phyloP scores from a whole-genome alignment of 1,140 invertebrate species.

The Olivierus martensii region DNA sequence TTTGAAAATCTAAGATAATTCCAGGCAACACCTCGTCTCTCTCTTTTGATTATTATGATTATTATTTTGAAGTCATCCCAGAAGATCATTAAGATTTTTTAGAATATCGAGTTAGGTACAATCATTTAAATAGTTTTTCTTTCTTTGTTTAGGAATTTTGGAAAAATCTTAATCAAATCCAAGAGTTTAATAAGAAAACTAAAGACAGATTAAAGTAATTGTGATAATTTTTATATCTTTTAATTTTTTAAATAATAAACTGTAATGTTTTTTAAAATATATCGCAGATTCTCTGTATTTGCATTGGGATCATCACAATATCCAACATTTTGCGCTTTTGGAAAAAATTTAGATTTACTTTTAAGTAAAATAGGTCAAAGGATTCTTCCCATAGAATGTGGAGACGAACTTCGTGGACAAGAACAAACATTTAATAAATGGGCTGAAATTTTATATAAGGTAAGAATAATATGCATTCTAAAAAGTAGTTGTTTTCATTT shows the following conservation, averaged over 20 bases:
- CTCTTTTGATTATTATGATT: too few relatives aligned
- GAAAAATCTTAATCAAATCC: not conserved
- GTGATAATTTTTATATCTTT: too few relatives aligned
- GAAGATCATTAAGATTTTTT: too few relatives aligned
- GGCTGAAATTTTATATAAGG: constrained; percentile 10
- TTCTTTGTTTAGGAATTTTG: not conserved
- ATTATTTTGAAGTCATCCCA: too few relatives aligned
- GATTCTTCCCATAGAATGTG: constrained; percentile 5
- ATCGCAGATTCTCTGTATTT: constrained; percentile 16
- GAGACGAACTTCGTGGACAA: constrained; percentile 20
- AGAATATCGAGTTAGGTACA: too few relatives aligned
- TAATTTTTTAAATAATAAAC: not conserved
- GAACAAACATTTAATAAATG: constrained; percentile 18
- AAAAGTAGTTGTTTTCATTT: too few relatives aligned
- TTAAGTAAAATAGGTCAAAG: constrained; percentile 11
- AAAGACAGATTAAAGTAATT: too few relatives aligned
- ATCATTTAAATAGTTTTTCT: too few relatives aligned
- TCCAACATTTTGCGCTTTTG: constrained; percentile 19
- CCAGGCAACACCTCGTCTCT: too few relatives aligned
- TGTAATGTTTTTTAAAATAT: not conserved
- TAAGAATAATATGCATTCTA: not conserved
- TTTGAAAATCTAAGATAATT: too few relatives aligned
- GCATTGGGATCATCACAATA: constrained; percentile 19
- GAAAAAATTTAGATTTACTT: constrained; percentile 14
- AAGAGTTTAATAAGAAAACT: too few relatives aligned